phyloP scores from a whole-genome alignment of 2,797 vertebrate species.

The Alcedo atthis region DNA sequence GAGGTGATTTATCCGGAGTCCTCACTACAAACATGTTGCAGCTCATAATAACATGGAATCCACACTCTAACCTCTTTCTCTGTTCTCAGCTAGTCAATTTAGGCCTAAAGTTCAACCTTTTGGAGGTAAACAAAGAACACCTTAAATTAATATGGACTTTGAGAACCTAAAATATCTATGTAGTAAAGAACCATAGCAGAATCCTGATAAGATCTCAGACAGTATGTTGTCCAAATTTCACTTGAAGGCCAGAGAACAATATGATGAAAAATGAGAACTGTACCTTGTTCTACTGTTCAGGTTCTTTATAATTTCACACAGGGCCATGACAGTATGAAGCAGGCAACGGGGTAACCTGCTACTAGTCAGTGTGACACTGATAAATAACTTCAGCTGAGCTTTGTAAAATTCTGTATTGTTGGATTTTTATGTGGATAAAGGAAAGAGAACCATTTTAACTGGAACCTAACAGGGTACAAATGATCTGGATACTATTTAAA shows the following conservation, averaged over 20 bases:
- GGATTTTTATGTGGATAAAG: background rate
- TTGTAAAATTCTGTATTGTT: background rate
- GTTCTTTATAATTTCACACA: background rate
- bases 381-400: background rate
- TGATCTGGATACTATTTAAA: background rate
- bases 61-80: background rate
- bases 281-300: background rate
- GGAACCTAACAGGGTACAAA: background rate
- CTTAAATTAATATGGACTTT: background rate
- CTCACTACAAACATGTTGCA: background rate
- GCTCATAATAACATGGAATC: background rate
- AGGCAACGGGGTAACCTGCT: background rate
- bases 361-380: background rate
- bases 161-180: background rate
- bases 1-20: background rate
- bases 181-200: background rate
- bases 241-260: background rate
- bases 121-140: background rate
- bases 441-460: background rate
- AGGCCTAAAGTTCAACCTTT: background rate
- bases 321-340: background rate
- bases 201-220: background rate
- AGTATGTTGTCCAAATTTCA: background rate
- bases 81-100: background rate
- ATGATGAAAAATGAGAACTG: background rate